Base-by-base conservation (phyloP, 2,888 invertebrate species). In the Phyto melanocephala region DNA sequence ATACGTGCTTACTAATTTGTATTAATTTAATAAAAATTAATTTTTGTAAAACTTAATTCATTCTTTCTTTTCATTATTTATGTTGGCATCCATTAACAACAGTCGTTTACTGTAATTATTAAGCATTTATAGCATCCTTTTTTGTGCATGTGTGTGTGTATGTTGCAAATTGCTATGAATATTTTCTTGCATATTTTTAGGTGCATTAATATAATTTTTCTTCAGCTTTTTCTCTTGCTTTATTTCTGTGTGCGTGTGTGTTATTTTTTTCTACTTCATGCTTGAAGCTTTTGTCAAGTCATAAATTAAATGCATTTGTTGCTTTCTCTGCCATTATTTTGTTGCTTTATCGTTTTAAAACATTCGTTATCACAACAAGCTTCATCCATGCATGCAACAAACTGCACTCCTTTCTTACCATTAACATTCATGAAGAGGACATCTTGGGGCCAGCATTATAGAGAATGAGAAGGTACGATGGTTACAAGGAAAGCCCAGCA, bases 241-340 rank as follows among this genome's bases (percentile, higher is more conserved):
- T 20, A 10, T 15, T 65, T 45, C 35, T 70, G 20, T 56, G 45
- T 37, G 10, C 10, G 24, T 35, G 28, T 42, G 28, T 17, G 5
- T 28, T 20, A 15, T 52, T 3, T 72, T 50, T 68, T 54, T 54
- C 52, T 52, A 11, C 33, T 68, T 62, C 33, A 70, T 74, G 79
- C 72, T 74, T 60, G 17, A 22, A 74, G 79, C 72, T 80, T 80
- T 79, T 79, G 56, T 79, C 37, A 79, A 79, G 75, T 75, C 74
- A 75, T 82, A 82, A 82, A 82, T 82, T 82, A 82, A 79, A 79
- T 65, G 79, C 68, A 82, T 79, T 81, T 81, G 78, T 70, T 78
- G 78, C 58, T 71, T 52, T 58, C 47, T 24, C 40, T 37, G 52
- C 20, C 56, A 37, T 37, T 60, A 35, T 37, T 33, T 20, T 7